Evolutionary conservation across 2,113 vertebrate genomes (phyloP), one percentile per base, ranked within the genome.

Genomic region (Neomonachus schauinslandi): DNA sequence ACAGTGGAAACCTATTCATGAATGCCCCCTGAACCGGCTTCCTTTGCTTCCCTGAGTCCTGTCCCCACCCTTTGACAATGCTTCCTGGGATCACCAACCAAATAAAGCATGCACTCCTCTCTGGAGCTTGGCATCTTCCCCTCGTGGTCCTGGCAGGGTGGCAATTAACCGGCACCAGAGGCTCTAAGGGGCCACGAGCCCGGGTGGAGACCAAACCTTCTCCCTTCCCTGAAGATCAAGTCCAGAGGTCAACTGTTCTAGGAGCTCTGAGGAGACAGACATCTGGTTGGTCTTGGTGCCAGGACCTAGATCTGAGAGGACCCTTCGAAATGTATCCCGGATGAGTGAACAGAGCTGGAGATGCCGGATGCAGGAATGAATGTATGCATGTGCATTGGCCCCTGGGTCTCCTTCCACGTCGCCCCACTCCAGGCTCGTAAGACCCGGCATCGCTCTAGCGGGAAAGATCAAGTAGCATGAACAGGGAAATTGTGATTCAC

Each of bases 401-500:
- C 13, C 14, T 0, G 0, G 14, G 4, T 16, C 21, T 74, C 57
- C 31, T 21, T 69, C 26, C n/a, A 24, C 3, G 5, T 33, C 0
- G 2, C 24, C 28, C 53, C 33, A 33, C 57, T 65, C 63, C 31
- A 39, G 53, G 33, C 22, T 80, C 31, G 19, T 10, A 42, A 79
- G 63, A n/a, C 36, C 7, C 9, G 42, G 24, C 12, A 31, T n/a
- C 24, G 9, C 12, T 10, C 36, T 0, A 7, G 71, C 9, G 9
- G 13, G 49, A 57, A 83, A 63, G 7, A 21, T 55, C 49, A 61
- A 36, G 55, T 24, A 15, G 18, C 15, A 4, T 1, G 55, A 88
- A n/a, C 46, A 39, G 74, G 76, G 22, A 87, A 36, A 7, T 36
- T 31, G 0, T 11, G 31, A 71, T 42, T 72, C 57, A 67, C 57